phyloP scores from a whole-genome alignment of 2,113 vertebrate genomes.

The Mandrillus leucophaeus region DNA sequence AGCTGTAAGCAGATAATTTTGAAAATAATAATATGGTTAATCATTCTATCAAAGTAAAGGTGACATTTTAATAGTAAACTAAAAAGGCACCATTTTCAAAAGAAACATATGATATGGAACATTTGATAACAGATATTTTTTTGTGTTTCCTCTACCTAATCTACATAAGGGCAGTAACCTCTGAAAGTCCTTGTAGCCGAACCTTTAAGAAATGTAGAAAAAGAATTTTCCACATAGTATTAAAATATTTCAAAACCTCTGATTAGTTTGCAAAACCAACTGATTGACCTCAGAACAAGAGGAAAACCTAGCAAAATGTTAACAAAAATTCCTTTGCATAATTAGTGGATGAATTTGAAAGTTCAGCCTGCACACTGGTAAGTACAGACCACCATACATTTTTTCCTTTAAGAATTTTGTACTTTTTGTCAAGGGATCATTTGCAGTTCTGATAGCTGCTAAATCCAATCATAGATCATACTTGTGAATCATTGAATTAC shows the following conservation, averaged over 20 bases:
- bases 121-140: background rate
- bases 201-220: background rate
- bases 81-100: constrained; percentile 12
- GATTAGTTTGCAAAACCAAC: background rate
- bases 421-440: background rate
- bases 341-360: background rate
- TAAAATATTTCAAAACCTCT: constrained; percentile 23
- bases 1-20: constrained; percentile 37
- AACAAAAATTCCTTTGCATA: background rate
- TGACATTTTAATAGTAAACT: constrained; percentile 13
- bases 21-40: constrained; percentile 51
- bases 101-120: background rate
- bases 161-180: background rate
- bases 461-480: background rate
- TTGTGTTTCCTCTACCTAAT: background rate
- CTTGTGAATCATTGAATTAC: background rate
- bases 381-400: background rate
- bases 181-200: background rate
- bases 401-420: background rate
- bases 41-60: constrained; percentile 7
- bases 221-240: background rate
- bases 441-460: background rate
- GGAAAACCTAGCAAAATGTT: background rate
- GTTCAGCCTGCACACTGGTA: background rate
- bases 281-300: background rate